Conservation (phyloP, 2,797 vertebrate genomes). For the Hippoglossus hippoglossus region DNA sequence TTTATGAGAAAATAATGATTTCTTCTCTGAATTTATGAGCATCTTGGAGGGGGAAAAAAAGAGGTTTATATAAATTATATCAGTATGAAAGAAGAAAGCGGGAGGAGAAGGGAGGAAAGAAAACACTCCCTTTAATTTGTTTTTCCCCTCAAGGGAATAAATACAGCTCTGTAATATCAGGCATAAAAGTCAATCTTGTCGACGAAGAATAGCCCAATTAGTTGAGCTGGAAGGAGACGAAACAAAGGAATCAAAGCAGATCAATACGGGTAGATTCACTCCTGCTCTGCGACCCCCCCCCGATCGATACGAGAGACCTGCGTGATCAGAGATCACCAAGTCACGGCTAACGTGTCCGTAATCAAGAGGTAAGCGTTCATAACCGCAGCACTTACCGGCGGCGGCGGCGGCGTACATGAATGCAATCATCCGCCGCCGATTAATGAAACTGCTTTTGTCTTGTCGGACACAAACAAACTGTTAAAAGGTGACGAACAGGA, state of each 20-base stretch:
- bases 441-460: slow-evolving; percentile 34
- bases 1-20: slow-evolving; percentile 89
- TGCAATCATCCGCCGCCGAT: neutral
- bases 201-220: slow-evolving; percentile 80
- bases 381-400: slow-evolving; percentile 3
- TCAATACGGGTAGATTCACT: slow-evolving; percentile 74
- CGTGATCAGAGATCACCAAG: slow-evolving; percentile 48
- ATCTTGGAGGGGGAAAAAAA: slow-evolving; percentile 54
- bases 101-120: slow-evolving; percentile 28
- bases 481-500: neutral
- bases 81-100: slow-evolving; percentile 52
- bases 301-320: slow-evolving; percentile 62
- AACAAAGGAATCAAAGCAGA: slow-evolving; percentile 80
- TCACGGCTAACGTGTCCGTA: slow-evolving; percentile 53
- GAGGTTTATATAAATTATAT: slow-evolving; percentile 75
- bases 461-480: slow-evolving; percentile 7
- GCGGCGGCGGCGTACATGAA: no score
- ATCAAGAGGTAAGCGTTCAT: slow-evolving; percentile 62
- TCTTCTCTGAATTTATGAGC: slow-evolving; percentile 81
- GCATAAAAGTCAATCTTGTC: slow-evolving; percentile 80
- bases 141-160: slow-evolving; percentile 78
- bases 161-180: slow-evolving; percentile 76
- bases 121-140: slow-evolving; percentile 78
- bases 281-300: slow-evolving; percentile 33
- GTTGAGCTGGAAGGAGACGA: slow-evolving; percentile 69